Evolutionary conservation across 2,113 vertebrate genomes (phyloP).

Genomic region (Sinocyclocheilus rhinocerous): DNA sequence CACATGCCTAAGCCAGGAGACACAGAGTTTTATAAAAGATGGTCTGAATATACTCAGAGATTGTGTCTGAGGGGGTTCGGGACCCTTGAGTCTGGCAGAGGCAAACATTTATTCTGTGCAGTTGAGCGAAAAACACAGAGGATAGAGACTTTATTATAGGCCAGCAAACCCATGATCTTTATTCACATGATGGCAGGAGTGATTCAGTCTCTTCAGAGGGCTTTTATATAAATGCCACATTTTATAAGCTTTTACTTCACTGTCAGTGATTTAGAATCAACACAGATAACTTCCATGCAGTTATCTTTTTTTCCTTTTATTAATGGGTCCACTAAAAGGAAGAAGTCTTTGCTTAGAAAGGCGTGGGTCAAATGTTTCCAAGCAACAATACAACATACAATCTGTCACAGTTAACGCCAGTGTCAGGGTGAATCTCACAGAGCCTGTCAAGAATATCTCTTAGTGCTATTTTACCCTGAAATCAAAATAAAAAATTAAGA

Average conservation of each 20-base stretch:
- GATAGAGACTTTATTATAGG: conserved; percentile 31
- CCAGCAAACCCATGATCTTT: conserved; percentile 8
- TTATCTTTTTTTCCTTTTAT: conserved; percentile 3
- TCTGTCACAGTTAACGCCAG: not conserved
- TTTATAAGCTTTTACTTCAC: conserved; percentile 35
- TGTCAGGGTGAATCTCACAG: not conserved
- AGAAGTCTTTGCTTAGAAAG: conserved; percentile 12
- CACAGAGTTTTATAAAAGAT: not conserved
- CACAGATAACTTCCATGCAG: conserved; percentile 22
- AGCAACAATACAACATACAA: conserved; percentile 32
- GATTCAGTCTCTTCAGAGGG: conserved; percentile 19
- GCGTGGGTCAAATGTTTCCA: conserved; percentile 27
- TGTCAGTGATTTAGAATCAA: conserved; percentile 32
- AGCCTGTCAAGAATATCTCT: not conserved
- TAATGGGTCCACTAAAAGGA: conserved; percentile 30
- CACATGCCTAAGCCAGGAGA: not conserved
- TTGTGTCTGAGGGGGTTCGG: not conserved
- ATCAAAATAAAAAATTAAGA: not conserved
- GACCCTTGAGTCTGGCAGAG: not conserved
- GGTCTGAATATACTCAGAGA: not conserved
- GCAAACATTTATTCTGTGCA: conserved; percentile 3
- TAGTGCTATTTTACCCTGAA: not conserved
- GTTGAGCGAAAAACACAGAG: conserved; percentile 1
- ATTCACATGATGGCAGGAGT: conserved; percentile 28
- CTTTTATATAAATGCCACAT: conserved; percentile 6